Base-by-base conservation (phyloP, 2,888 invertebrate species). In the Tetheella fluctuosa region DNA sequence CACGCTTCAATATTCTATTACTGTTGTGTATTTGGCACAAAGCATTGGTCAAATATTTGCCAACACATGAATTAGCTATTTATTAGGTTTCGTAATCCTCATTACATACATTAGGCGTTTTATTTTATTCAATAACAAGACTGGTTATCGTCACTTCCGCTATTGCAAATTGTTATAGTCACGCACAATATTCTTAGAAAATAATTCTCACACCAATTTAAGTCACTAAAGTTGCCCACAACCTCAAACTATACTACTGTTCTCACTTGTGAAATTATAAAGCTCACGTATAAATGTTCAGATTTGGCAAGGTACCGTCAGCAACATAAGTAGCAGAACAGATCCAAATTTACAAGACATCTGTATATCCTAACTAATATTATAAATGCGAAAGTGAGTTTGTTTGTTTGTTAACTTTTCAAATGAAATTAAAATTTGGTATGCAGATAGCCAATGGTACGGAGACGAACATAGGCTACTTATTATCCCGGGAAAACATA, bases 61-160 rank as follows among this genome's bases (percentile, higher is more conserved):
- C 48, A 20, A 48, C 20, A 20, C 20, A 3, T 48, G 20, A 48
- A 20, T 48, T 48, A 10, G 48, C 20, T 20, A 10, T 48, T 48
- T 48, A 48, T 48, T 48, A 48, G 20, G 20, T 20, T 7, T 48
- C 20, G 48, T 48, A 48, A 48, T 48, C 48, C 17, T 20, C 10
- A 20, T 48, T 48, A 48, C 48, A 48, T 48, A 48, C 48, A 48
- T 17, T 48, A n/a, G 20, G 15, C 48, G 15, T n/a, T 7, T 15
- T 48, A 20, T 20, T 48, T n/a, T 20, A 48, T 48, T 48, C 10
- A 15, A 48, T 48, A 20, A 48, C 48, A 48, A 17, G 48, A 48
- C 48, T 48, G 48, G n/a, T 42, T 7, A 48, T 48, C 48, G 20
- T 48, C 20, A 48, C 48, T 48, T 48, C 48, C 48, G 48, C 20